Evolutionary conservation across 2,888 invertebrate genomes (phyloP).

Genomic region (Meiosimyza platycephala): DNA sequence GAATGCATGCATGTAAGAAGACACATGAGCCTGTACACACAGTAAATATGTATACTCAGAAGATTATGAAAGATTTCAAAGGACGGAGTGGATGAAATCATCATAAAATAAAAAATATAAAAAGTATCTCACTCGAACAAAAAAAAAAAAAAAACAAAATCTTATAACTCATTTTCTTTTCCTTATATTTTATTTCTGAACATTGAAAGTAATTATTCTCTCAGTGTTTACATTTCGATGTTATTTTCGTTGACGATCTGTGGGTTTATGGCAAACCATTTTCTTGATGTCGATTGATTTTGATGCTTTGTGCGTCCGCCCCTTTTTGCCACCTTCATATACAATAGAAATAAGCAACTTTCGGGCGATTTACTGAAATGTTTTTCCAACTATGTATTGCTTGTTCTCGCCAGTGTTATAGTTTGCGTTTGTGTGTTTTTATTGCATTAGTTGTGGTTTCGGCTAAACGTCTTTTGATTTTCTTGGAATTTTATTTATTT

Average conservation of each 20-base stretch:
- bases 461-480: too few species aligned
- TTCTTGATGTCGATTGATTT: constrained; percentile 63
- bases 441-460: constrained; percentile 9
- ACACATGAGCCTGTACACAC: not conserved
- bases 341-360: not conserved
- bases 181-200: too few species aligned
- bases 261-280: constrained; percentile 19
- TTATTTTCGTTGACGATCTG: constrained; percentile 38
- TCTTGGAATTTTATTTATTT: constrained; percentile 12
- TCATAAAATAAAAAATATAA: too few species aligned
- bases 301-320: constrained; percentile 51
- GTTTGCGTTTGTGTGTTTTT: constrained; percentile 9
- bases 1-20: not conserved
- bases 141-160: too few species aligned
- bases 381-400: not conserved
- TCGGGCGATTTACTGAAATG: not conserved
- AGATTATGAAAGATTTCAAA: too few species aligned
- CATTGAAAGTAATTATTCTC: too few species aligned
- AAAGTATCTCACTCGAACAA: too few species aligned
- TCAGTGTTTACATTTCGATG: not conserved
- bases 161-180: too few species aligned
- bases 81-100: too few species aligned
- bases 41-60: too few species aligned
- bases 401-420: not conserved
- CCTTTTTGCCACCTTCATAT: not conserved